Conservation (phyloP, 2,797 vertebrate genomes). For the Varecia variegata region DNA sequence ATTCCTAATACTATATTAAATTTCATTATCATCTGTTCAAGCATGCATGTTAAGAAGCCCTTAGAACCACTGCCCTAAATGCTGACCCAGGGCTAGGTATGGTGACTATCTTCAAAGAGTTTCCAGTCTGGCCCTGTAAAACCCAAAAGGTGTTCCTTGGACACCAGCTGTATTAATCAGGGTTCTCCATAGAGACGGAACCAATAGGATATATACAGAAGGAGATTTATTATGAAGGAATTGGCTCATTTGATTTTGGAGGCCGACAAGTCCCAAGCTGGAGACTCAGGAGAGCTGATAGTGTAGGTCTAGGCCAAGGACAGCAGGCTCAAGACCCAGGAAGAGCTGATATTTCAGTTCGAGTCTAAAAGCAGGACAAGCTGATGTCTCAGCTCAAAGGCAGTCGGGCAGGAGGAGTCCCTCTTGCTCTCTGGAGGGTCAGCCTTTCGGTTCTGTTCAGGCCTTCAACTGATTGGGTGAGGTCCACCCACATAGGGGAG, state of each 20-base stretch:
- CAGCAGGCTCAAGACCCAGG: not conserved
- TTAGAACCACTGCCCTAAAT: not conserved
- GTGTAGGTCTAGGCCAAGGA: not conserved
- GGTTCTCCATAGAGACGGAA: not conserved
- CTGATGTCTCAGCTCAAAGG: not conserved
- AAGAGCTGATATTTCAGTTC: not conserved
- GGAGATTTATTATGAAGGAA: not conserved
- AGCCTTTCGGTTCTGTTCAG: not conserved
- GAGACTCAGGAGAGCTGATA: not conserved
- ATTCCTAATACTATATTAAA: not conserved
- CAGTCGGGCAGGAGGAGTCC: not conserved
- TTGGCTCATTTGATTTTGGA: not conserved
- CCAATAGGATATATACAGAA: rapidly evolving
- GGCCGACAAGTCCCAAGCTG: not conserved
- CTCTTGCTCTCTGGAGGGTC: not conserved
- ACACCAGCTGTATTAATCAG: not conserved
- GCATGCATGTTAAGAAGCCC: rapidly evolving
- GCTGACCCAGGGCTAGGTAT: rapidly evolving
- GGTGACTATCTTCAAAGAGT: not conserved
- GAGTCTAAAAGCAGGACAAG: not conserved
- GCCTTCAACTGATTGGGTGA: not conserved
- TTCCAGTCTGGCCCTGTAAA: not conserved
- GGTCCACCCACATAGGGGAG: not conserved
- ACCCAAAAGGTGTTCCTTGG: not conserved
- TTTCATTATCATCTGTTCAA: not conserved